Base-by-base conservation (phyloP, 2,888 invertebrate species). In the Agrochola circellaris region DNA sequence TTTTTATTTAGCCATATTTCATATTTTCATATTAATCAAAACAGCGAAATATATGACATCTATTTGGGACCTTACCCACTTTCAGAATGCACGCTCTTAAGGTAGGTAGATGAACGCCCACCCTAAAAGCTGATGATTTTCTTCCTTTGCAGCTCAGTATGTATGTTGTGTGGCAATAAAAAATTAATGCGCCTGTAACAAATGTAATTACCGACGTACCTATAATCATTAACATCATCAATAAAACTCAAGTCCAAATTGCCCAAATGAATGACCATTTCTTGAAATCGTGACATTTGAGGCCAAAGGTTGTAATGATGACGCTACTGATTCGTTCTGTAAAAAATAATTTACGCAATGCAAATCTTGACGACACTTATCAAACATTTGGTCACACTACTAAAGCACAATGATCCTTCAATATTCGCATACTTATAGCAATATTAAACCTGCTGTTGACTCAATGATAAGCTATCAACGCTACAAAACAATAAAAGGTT, bases 401-500 rank as follows among this genome's bases (percentile, higher is more conserved):
- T 15, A 11, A n/a, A 69, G 71, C 62, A 64, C 74, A 73, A 73
- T 71, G 61, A 71, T 78, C 79, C 60, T 79, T 54, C 23, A 62
- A 73, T 73, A 74, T 75, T 77, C 54, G 54, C 62, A 56, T 56
- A 75, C 56, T 0, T 79, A 68, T 26, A 51, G 38, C 62, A 26
- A 30, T 26, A 73, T 62, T 75, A 75, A 38, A 71, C 72, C 74
- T 75, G 23, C n/a, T 60, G 69, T 73, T 80, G 69, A 68, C 42
- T 73, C 11, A 75, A 42, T 76, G 87, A 87, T 87, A 86, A 81
- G 77, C 8, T 85, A 87, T 86, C 85, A 64, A 71, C 68, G 30
- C 13, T 54, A 75, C 45, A 58, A 65, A 77, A 69, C 73, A 79
- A 83, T 73, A 84, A 81, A 84, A 76, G 62, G 61, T 58, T 68